Base-by-base conservation (phyloP, 2,888 invertebrate species). In the Notodonta ziczac region DNA sequence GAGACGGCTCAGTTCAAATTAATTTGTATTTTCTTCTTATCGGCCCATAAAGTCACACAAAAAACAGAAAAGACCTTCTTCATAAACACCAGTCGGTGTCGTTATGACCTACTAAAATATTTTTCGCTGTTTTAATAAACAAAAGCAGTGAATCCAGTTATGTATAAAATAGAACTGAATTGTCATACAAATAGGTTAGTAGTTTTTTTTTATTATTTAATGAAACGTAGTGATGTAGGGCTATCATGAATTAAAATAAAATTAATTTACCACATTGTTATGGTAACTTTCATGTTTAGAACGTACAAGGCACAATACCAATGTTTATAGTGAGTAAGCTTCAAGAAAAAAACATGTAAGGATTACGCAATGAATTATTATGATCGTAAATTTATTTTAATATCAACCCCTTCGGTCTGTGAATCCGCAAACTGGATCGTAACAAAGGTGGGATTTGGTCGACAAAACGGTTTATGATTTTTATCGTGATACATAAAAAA, bases 201-300 rank as follows among this genome's bases (percentile, higher is more conserved):
- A 1, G 24, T 24, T 24, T 40, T 2, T 40, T 40, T 9, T 5
- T 8, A 42, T 9, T 42, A 42, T 52, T 44, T 42, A 53, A 62
- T 59, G 4, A 24, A 5, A 46, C 2, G n/a, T n/a, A 51, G 81
- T 76, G 76, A 78, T 78, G 75, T 67, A 77, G 69, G 70, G 68
- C 61, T 65, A 67, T 73, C 74, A 73, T 59, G 77, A 76, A 76
- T 71, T 72, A 62, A 63, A 74, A 63, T 67, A 63, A 69, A 83
- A 85, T 85, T 85, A 82, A 84, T 84, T 82, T 78, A 69, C 65
- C 81, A 82, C 77, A 89, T 89, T 88, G 84, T 87, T 78, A 87
- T 85, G 87, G 74, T 82, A 87, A 90, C 81, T 70, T 75, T 73
- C 24, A 76, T 74, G 63, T 71, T 56, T 62, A 69, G 60, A 55